Conservation (phyloP, 2,888 invertebrate species). For the Unio pictorum region DNA sequence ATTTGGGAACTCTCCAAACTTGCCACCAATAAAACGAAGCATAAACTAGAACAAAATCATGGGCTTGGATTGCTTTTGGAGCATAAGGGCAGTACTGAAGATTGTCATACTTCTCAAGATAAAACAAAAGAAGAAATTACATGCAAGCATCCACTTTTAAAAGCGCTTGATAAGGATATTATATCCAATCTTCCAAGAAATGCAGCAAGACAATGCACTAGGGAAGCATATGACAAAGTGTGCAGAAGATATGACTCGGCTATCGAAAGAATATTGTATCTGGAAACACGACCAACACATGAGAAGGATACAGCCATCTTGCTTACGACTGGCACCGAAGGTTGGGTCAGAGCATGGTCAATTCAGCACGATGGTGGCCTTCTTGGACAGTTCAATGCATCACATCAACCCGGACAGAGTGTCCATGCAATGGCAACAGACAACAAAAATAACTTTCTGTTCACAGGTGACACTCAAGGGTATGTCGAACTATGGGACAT, state of each 20-base stretch:
- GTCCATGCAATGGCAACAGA: slow-evolving; percentile 82
- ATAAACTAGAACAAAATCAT: slow-evolving; percentile 3
- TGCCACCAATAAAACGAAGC: slow-evolving; percentile 3
- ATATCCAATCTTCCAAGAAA: slow-evolving; percentile 2
- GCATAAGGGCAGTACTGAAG: not conserved
- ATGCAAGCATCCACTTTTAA: slow-evolving; percentile 41
- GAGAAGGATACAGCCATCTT: slow-evolving; percentile 78
- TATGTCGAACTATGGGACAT: slow-evolving; percentile 87
- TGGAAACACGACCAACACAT: slow-evolving; percentile 76
- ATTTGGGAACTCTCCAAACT: not conserved
- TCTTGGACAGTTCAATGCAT: slow-evolving; percentile 80
- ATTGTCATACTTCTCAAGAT: not conserved
- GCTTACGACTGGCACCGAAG: slow-evolving; percentile 82
- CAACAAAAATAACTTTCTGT: slow-evolving; percentile 79
- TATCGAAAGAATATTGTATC: slow-evolving; percentile 76
- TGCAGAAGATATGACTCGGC: slow-evolving; percentile 55
- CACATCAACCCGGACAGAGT: slow-evolving; percentile 76
- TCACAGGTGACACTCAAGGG: slow-evolving; percentile 77
- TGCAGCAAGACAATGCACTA: slow-evolving; percentile 7
- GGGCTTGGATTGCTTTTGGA: slow-evolving; percentile 10
- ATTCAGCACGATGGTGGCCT: slow-evolving; percentile 83
- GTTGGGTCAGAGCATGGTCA: slow-evolving; percentile 84
- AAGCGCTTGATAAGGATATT: slow-evolving; percentile 23
- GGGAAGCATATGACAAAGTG: slow-evolving; percentile 45
- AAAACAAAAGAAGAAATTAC: slow-evolving; percentile 6